These are phyloP conservation scores for Liodrosophila aerea DNA, from an alignment of 2,888 invertebrate genomes.

Conservation along the genomic window DNA sequence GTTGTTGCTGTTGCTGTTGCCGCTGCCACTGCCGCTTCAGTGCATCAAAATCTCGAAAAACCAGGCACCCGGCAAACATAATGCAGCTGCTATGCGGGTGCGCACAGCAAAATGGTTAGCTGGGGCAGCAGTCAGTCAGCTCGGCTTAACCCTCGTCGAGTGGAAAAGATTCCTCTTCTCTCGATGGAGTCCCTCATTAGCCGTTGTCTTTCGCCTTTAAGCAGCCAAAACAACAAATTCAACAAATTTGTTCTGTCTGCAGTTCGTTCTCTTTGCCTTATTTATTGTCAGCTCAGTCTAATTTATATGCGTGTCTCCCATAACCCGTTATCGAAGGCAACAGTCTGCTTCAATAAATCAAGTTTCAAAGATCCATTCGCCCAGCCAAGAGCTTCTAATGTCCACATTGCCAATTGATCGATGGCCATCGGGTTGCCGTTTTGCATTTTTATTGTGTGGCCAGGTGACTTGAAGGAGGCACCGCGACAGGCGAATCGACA, in stretches of 20 bases:
- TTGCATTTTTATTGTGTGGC: conserved; percentile 42
- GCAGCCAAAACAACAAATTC: conserved; percentile 36
- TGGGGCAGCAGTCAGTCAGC: not conserved
- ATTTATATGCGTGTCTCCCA: conserved; percentile 46
- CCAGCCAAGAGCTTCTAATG: conserved; percentile 40
- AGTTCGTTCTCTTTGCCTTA: conserved; percentile 21
- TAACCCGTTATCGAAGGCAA: conserved; percentile 35
- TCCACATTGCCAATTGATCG: conserved; percentile 43
- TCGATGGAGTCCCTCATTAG: conserved; percentile 58
- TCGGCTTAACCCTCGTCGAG: not conserved
- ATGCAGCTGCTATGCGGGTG: conserved; percentile 53
- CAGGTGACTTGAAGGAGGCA: not conserved
- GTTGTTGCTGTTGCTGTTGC: too few species aligned
- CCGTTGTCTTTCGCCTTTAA: conserved; percentile 39
- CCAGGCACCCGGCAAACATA: conserved; percentile 65
- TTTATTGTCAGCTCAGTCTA: conserved; percentile 46
- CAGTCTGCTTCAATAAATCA: conserved; percentile 58
- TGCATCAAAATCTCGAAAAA: conserved; percentile 66
- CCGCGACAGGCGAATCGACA: not conserved
- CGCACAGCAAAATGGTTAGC: too few species aligned
- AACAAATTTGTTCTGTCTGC: too few species aligned
- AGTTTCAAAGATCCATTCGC: conserved; percentile 40
- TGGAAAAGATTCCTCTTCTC: conserved; percentile 17
- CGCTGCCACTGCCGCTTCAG: conserved; percentile 37
- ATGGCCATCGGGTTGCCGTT: conserved; percentile 27